Base-by-base conservation (phyloP, 2,113 vertebrate species). In the Osmerus mordax region DNA sequence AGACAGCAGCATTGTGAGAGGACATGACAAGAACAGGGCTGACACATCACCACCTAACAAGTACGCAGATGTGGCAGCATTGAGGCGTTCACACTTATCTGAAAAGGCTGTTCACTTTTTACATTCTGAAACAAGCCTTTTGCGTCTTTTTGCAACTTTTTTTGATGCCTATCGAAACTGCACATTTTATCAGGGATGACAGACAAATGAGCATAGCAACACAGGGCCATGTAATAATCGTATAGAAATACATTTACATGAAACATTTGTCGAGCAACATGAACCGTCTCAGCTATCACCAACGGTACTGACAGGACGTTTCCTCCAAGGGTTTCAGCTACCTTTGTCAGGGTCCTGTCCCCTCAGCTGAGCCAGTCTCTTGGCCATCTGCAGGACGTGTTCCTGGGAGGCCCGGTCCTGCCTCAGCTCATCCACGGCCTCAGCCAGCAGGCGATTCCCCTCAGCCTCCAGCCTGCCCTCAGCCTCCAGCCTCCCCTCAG, bases 281-380 rank as follows among this genome's bases (percentile, higher is more conserved):
- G 7, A 47, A 47, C 41, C 41, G 0, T 47, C 32, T 47, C 41
- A 11, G 41, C 9, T 47, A 9, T 11, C 7, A 9, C 41, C 41
- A 47, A 7, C 41, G 1, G 9, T 47, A 7, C 41, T 47, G 41
- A 47, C 41, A 9, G 41, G 5, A 55, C 53, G 53, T 55, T 55
- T 55, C 4, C 54, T 55, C 18, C 54, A 2, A 18, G 13, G 60
- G 21, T 65, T n/a, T 23, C 29, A 77, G 80, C 23, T 78, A 99
- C 96, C 95, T 91, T 87, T 93, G 54, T 94, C 89, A 0, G 96
- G 96, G 86, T 99, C 94, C 74, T 91, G 90, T 47, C 96, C 97
- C 84, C 86, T 95, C 55, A 99, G 89, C 0, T 77, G 78, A 0
- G 96, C 96, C 83, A 99, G 82, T 71, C 94, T 93, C 86, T 91